Base-by-base conservation (phyloP, 2,113 vertebrate genomes). In the Mystacornis crossleyi region DNA sequence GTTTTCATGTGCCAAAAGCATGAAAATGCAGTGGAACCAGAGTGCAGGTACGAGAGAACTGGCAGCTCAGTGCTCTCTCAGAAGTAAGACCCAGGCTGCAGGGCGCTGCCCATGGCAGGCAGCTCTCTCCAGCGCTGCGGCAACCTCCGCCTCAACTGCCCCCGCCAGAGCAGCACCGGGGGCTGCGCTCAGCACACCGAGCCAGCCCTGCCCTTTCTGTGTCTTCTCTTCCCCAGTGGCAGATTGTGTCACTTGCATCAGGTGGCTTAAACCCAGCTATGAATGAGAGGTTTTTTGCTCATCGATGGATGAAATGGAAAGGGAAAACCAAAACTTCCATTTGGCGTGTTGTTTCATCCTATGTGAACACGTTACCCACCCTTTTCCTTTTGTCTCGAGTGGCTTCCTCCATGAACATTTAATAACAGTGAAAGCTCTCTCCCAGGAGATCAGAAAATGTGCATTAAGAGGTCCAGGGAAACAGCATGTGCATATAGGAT, bases 121-220 rank as follows among this genome's bases (percentile, higher is more conserved):
- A 72, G 64, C 25, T 86, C 67, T 16, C 38, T 17, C 6, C 53
- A 28, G 86, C 29, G 12, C 53, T 50, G 70, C 55, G 58, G n/a
- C 18, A 24, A 33, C 29, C 67, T 28, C 34, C 29, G 10, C 48
- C 67, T 50, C 48, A 31, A 0, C 10, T 17, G 42, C 31, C 23
- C 7, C 0, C 17, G 2, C 14, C 14, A 10, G 28, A 29, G 55
- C n/a, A 36, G 21, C 42, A 10, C 12, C 9, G 4, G 36, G 36
- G 36, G 50, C 58, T 12, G 47, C 0, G 1, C 66, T 28, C 16
- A 9, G 5, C 14, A 16, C 72, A 51, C 23, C 0, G 0, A 79
- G 57, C 21, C 34, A 79, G 57, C 21, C 34, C n/a, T 54, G 29
- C 42, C 31, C 51, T 42, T 54, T 12, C 40, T 8, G 12, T 10